phyloP scores from a whole-genome alignment of 2,888 invertebrate genomes.

The Blera fallax region DNA sequence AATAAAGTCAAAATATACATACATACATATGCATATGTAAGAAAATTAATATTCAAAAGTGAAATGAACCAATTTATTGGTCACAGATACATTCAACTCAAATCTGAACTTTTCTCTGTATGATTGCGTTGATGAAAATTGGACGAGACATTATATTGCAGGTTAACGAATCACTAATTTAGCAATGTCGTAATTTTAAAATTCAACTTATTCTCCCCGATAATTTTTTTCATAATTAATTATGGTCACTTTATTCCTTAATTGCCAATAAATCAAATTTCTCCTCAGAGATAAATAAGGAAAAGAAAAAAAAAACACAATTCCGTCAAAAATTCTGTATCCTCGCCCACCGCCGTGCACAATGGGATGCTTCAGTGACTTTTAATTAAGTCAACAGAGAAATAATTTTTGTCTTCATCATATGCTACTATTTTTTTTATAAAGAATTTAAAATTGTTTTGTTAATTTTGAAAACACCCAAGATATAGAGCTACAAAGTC shows the following conservation, averaged over 20 bases:
- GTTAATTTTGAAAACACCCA: not conserved
- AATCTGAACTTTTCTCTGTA: not conserved
- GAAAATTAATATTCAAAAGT: not conserved
- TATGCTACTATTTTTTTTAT: not conserved
- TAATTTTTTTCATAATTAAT: conserved; percentile 8
- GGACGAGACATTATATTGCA: not conserved
- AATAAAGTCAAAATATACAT: too few relatives aligned
- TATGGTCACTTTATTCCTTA: conserved; percentile 26
- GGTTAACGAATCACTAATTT: conserved; percentile 9
- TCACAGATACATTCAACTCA: not conserved
- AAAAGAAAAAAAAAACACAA: not conserved
- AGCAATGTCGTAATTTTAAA: not conserved
- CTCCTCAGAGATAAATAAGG: not conserved
- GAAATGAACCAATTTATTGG: not conserved
- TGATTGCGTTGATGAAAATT: not conserved
- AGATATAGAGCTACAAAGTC: not conserved
- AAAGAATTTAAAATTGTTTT: not conserved
- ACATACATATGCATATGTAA: not conserved
- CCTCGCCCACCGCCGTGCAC: conserved; percentile 16
- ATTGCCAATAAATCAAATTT: conserved; percentile 56
- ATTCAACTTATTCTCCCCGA: not conserved
- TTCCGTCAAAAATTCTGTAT: not conserved
- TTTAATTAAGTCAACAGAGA: conserved; percentile 62
- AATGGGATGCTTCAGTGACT: conserved; percentile 40
- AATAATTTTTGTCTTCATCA: not conserved